phyloP scores from a whole-genome alignment of 2,888 invertebrate species.

The Pemphredon lugubris region DNA sequence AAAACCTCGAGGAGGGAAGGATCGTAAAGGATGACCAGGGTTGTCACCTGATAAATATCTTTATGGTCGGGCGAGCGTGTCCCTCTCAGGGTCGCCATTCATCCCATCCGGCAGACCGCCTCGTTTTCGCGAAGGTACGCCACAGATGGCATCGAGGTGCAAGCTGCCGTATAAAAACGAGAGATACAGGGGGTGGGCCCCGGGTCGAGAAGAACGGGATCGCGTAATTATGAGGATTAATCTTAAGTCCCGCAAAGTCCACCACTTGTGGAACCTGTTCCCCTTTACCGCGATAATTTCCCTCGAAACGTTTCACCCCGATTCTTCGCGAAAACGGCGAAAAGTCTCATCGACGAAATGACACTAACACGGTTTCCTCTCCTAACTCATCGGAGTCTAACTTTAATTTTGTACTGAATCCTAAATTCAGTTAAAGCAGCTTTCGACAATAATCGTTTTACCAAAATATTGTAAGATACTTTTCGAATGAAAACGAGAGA shows the following conservation, averaged over 20 bases:
- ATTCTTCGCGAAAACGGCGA: constrained; percentile 19
- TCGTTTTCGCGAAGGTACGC: constrained; percentile 31
- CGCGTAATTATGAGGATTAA: constrained; percentile 80
- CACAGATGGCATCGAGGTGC: constrained; percentile 16
- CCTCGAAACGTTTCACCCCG: constrained; percentile 2
- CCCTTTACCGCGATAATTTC: constrained; percentile 28
- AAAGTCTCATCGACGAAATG: constrained; percentile 30
- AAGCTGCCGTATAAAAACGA: constrained; percentile 74
- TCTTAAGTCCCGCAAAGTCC: constrained; percentile 80
- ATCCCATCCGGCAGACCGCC: constrained; percentile 14
- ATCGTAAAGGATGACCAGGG: constrained; percentile 71
- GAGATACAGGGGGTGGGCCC: constrained; percentile 65
- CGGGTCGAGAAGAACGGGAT: constrained; percentile 65
- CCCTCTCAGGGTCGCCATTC: constrained; percentile 25
- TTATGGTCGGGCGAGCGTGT: constrained; percentile 67
- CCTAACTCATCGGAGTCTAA: no score
- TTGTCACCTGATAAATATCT: constrained; percentile 76
- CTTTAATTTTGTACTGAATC: no score
- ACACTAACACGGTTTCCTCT: no score
- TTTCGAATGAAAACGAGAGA: no score
- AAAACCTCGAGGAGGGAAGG: constrained; percentile 48
- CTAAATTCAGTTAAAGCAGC: no score
- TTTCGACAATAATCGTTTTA: no score
- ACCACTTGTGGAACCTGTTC: constrained; percentile 78
- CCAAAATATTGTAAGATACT: no score